phyloP scores from a whole-genome alignment of 2,113 vertebrate genomes.

The Etia nguti region DNA sequence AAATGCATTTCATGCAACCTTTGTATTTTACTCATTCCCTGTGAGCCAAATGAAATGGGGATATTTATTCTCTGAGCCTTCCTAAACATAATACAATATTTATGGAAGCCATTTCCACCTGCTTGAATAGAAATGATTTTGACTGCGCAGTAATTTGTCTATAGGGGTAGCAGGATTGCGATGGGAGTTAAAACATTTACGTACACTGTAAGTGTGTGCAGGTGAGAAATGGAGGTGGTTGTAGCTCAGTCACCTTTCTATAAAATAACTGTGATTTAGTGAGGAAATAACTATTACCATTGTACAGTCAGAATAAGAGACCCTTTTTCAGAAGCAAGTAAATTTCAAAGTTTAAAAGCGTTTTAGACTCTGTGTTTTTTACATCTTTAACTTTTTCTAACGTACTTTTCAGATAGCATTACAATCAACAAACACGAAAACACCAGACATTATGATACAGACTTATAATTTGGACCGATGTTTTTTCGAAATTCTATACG shows the following conservation, averaged over 20 bases:
- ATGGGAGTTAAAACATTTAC: not conserved
- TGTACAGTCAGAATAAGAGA: not conserved
- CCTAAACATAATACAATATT: slow-evolving; percentile 51
- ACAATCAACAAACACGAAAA: too few species aligned
- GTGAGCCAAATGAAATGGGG: not conserved
- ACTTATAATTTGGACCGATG: too few species aligned
- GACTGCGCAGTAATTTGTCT: not conserved
- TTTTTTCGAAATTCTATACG: too few species aligned
- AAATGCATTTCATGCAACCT: not conserved
- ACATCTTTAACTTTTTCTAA: not conserved
- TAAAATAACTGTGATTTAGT: not conserved
- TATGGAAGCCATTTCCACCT: slow-evolving; percentile 50
- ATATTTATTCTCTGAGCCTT: slow-evolving; percentile 8
- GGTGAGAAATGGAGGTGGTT: not conserved
- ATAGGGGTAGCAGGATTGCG: not conserved
- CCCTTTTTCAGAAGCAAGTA: not conserved
- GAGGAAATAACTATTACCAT: not conserved
- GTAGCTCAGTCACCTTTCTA: not conserved
- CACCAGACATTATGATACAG: too few species aligned
- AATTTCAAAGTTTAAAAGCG: not conserved
- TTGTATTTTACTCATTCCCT: not conserved
- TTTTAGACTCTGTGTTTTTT: not conserved
- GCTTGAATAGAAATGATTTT: slow-evolving; percentile 29
- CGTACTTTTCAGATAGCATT: not conserved
- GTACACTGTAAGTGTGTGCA: not conserved